Evolutionary conservation across 2,888 invertebrate species (phyloP).

Genomic region (Acleris emargana): DNA sequence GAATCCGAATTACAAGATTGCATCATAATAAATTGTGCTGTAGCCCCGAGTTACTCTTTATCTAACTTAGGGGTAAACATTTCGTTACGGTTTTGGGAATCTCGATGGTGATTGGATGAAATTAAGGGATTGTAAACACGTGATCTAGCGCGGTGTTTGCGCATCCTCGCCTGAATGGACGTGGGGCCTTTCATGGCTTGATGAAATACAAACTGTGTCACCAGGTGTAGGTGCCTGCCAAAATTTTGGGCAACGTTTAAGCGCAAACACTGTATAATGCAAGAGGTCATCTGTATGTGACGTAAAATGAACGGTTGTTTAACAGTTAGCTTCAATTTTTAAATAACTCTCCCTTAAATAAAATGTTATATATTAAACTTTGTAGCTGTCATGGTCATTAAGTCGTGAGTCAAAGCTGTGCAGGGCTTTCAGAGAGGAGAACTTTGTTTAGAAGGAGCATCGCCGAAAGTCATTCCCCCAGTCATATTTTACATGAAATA

Average conservation of each 20-base stretch:
- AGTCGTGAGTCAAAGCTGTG: no score
- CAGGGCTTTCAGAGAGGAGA: no score
- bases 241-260: conserved; percentile 71
- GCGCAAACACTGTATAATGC: conserved; percentile 54
- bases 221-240: conserved; percentile 55
- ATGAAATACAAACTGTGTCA: conserved; percentile 81
- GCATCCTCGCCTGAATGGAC: conserved; percentile 60
- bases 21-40: conserved; percentile 39
- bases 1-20: conserved; percentile 35
- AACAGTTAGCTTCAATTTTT: no score
- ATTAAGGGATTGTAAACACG: conserved; percentile 66
- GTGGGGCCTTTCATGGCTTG: conserved; percentile 66
- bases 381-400: no score
- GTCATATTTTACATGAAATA: no score
- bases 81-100: conserved; percentile 30
- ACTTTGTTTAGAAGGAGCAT: no score
- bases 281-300: background rate
- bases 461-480: no score
- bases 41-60: conserved; percentile 32
- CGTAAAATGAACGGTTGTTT: no score
- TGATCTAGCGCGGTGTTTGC: conserved; percentile 64
- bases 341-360: no score
- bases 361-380: no score
- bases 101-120: conserved; percentile 66
- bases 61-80: conserved; percentile 34